Evolutionary conservation across 2,888 invertebrate genomes (phyloP).

Genomic region (Drosophila affinis): DNA sequence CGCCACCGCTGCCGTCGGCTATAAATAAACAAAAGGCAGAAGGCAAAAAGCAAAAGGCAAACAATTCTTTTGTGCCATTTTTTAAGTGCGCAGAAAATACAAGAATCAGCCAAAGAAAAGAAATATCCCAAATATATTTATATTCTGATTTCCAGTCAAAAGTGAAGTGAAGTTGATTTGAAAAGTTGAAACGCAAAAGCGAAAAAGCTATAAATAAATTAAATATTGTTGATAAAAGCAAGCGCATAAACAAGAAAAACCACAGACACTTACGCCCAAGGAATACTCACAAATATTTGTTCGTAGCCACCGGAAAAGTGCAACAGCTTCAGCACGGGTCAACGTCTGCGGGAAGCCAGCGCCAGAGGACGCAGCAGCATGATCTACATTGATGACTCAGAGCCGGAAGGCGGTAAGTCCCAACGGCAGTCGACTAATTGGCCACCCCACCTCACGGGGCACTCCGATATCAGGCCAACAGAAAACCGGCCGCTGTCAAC

Average conservation of each 20-base stretch:
- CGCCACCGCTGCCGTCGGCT: constrained; percentile 28
- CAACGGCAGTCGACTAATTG: constrained; percentile 18
- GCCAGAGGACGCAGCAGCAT: constrained; percentile 84
- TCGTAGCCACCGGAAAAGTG: constrained; percentile 5
- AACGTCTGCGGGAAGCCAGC: constrained; percentile 72
- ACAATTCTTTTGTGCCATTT: constrained; percentile 54
- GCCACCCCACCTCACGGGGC: neutral
- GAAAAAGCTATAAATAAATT: constrained; percentile 47
- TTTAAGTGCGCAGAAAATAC: constrained; percentile 59
- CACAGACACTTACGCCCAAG: constrained; percentile 13
- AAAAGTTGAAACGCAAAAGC: constrained; percentile 47
- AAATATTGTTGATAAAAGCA: constrained; percentile 44
- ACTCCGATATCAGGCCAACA: constrained; percentile 9
- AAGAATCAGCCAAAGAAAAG: neutral
- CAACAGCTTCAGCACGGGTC: constrained; percentile 67
- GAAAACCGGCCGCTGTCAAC: constrained; percentile 1
- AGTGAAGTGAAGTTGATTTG: constrained; percentile 68
- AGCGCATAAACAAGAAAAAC: constrained; percentile 20
- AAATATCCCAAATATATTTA: constrained; percentile 10
- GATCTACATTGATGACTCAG: constrained; percentile 95
- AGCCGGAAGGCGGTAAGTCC: constrained; percentile 93
- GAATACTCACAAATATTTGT: constrained; percentile 3
- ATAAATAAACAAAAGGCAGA: constrained; percentile 50
- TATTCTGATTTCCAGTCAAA: constrained; percentile 23
- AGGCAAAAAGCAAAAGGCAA: constrained; percentile 19